phyloP scores from a whole-genome alignment of 2,888 invertebrate genomes.

The Nemapogon koenigi region DNA sequence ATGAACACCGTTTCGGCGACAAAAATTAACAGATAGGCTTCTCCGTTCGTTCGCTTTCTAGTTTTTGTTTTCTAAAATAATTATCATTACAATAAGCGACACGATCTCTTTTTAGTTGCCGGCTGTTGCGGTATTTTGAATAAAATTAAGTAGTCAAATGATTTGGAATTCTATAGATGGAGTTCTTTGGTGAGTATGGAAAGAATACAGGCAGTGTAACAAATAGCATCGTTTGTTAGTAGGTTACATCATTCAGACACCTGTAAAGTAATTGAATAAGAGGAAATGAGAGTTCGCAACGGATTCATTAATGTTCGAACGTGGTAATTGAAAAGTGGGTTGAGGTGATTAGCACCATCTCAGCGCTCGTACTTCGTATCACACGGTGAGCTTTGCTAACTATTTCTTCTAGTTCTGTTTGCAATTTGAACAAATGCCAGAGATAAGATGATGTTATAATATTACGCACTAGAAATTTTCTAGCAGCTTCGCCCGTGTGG shows the following conservation, averaged over 20 bases:
- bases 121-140: constrained; percentile 60
- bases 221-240: constrained; percentile 4
- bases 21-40: constrained; percentile 63
- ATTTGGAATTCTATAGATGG: constrained; percentile 37
- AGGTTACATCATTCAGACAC: constrained; percentile 7
- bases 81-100: constrained; percentile 61
- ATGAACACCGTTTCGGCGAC: constrained; percentile 57
- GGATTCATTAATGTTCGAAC: constrained; percentile 4
- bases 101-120: constrained; percentile 57
- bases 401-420: too few species aligned
- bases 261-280: constrained; percentile 3
- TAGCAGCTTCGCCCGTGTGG: too few species aligned
- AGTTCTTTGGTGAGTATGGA: constrained; percentile 24
- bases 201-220: neutral
- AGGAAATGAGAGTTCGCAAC: constrained; percentile 6
- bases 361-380: neutral
- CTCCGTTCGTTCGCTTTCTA: constrained; percentile 54
- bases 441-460: too few species aligned
- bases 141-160: constrained; percentile 49
- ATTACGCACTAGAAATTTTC: too few species aligned
- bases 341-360: constrained; percentile 5
- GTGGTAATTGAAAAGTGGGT: constrained; percentile 9
- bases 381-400: too few species aligned
- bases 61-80: constrained; percentile 62
- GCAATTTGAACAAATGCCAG: too few species aligned